Evolutionary conservation across 1,140 invertebrate genomes (phyloP), one percentile per base, ranked within the genome.

Genomic region (Pogonognathellus flavescens): DNA sequence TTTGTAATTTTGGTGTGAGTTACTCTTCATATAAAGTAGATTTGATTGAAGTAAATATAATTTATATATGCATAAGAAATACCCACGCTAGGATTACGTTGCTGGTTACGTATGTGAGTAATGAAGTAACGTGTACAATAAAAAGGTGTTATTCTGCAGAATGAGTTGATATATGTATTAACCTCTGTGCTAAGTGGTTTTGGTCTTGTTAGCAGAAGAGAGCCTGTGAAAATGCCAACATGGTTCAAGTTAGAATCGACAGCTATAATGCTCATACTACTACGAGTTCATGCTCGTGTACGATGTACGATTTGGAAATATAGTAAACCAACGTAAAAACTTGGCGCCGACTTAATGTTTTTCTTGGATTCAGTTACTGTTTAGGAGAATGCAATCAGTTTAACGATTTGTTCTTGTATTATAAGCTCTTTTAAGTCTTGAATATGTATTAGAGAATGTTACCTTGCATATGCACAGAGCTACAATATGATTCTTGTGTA

Each of bases 281-380:
- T 41, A 41, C 31, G 70, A 76, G 70, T 76, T 76, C 70, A 76
- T 76, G 31, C 70, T 76, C 70, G 70, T 76, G 70, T 76, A 50
- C 62, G 20, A 66, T 76, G 59, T 62, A 62, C 59, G 59, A 62
- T 50, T 72, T 72, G 25, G 41, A 31, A 49, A 10, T 72, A 62
- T 13, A 16, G 20, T 49, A n/a, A 25, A 70, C 22, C 14, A 41
- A 50, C 31, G 22, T 57, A 82, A 82, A 82, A 82, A 82, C 80
- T 82, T 82, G 80, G 80, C 80, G 80, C 80, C 80, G 52, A 31
- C 25, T 20, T 55, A 82, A 82, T 82, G 55, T 82, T 82, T 53
- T 82, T 82, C 80, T 82, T 82, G 80, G 80, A 82, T 59, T 25
- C 20, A 52, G 52, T 49, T 76, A n/a, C 70, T 14, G 1, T 14